Percentiles rank a stretch among this genome's conserved stretches.
Evolutionary conservation across 1,140 invertebrate genomes (phyloP).

Genomic region (Scaptomyza graminum): DNA sequence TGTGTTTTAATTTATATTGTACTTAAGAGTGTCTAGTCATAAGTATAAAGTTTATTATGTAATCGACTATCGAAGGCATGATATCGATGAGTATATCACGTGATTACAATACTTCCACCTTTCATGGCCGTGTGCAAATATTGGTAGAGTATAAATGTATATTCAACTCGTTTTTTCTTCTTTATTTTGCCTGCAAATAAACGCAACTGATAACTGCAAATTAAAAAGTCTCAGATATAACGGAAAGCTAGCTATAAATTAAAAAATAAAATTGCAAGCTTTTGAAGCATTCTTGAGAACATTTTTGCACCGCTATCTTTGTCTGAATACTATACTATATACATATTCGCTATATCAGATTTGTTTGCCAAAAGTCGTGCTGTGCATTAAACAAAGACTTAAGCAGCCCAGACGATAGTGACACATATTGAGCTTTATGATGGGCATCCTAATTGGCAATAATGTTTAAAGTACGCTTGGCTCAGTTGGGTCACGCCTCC

Average conservation of each 20-base stretch:
- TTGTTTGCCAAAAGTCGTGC: conserved; percentile 43
- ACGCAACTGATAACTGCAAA: conserved; percentile 34
- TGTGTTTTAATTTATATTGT: not conserved
- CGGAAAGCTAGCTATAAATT: conserved; percentile 8
- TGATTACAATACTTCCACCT: conserved; percentile 18
- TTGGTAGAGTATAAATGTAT: not conserved
- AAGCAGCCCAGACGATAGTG: conserved; percentile 2
- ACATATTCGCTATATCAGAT: conserved; percentile 32
- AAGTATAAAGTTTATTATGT: not conserved
- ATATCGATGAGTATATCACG: conserved; percentile 21
- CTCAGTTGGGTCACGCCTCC: conserved; percentile 4
- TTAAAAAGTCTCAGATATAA: conserved; percentile 13
- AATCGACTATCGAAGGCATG: conserved; percentile 12
- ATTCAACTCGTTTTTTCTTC: not conserved
- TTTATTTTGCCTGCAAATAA: conserved; percentile 3
- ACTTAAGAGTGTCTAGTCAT: not conserved
- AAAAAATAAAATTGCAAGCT: not conserved
- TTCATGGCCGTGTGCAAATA: conserved; percentile 9
- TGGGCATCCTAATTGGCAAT: conserved; percentile 54
- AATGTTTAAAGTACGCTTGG: conserved; percentile 40
- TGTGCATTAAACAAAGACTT: conserved; percentile 10
- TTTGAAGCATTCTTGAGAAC: conserved; percentile 11
- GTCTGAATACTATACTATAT: conserved; percentile 31
- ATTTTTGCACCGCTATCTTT: not conserved
- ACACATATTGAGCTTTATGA: not conserved